These are phyloP conservation scores for Tetrapedia diversipes DNA, from an alignment of 2,888 invertebrate genomes.

Conservation along the genomic window DNA sequence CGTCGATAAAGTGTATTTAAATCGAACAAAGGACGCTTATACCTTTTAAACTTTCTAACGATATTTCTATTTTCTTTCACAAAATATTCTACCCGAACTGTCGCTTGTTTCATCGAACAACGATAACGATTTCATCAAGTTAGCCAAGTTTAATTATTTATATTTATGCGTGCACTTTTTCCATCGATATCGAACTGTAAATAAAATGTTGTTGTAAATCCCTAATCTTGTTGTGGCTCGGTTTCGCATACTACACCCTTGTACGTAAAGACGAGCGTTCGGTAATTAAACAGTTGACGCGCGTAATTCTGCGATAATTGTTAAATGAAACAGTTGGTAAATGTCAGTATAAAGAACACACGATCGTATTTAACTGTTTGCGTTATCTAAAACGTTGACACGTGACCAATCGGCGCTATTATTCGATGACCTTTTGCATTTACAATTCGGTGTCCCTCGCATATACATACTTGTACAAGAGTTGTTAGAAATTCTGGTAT, in stretches of 20 bases:
- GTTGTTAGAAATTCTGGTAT: constrained; percentile 9
- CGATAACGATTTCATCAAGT: not conserved
- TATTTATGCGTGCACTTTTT: not conserved
- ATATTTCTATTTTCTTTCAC: not conserved
- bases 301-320: too few species aligned
- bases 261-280: not conserved
- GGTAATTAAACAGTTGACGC: too few species aligned
- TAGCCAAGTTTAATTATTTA: not conserved
- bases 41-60: not conserved
- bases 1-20: not conserved
- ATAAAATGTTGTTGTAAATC: too few species aligned
- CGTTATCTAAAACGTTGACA: not conserved
- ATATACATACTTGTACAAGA: not conserved
- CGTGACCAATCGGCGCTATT: constrained; percentile 14
- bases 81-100: not conserved
- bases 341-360: constrained; percentile 12
- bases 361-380: not conserved
- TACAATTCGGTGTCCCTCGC: not conserved
- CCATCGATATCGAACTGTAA: too few species aligned
- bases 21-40: not conserved
- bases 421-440: constrained; percentile 15
- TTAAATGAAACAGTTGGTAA: constrained; percentile 3
- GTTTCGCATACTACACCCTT: too few species aligned
- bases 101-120: not conserved
- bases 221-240: too few species aligned